Conservation (phyloP, 2,113 vertebrate species). For the Phainopepla nitens region DNA sequence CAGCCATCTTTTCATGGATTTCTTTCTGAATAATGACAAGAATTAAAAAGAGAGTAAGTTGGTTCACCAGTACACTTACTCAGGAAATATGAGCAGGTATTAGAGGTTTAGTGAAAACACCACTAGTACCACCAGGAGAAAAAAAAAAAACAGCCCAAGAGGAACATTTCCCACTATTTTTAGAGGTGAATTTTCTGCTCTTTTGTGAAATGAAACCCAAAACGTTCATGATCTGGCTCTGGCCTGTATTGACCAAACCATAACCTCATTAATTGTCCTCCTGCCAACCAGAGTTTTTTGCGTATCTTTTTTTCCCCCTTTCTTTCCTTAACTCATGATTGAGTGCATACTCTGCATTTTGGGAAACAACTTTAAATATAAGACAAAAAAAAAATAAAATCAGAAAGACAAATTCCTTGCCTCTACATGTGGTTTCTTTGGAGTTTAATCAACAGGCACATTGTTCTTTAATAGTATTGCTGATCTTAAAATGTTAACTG, state of each 20-base stretch:
- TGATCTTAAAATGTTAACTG: background rate
- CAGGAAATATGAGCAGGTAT: background rate
- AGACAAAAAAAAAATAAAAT: background rate
- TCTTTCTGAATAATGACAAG: background rate
- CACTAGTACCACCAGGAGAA: fast-evolving
- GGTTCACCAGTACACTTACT: background rate
- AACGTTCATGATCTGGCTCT: background rate
- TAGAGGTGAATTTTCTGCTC: background rate
- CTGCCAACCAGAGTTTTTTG: fast-evolving
- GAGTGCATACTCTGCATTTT: background rate
- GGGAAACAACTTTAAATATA: background rate
- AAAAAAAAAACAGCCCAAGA: background rate
- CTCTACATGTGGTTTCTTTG: background rate
- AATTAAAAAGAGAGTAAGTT: background rate
- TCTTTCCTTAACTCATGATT: background rate
- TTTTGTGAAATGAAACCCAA: background rate
- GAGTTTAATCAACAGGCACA: background rate
- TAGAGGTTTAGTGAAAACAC: background rate
- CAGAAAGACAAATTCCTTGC: background rate
- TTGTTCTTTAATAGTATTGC: background rate
- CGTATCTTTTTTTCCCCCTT: fast-evolving
- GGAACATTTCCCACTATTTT: background rate
- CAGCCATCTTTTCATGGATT: background rate
- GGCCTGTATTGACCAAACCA: background rate
- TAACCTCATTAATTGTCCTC: background rate